A percentile compares a stretch with the other conserved stretches of the same genome.
phyloP scores from a whole-genome alignment of 2,888 invertebrate species.

The Ellobium chinense region DNA sequence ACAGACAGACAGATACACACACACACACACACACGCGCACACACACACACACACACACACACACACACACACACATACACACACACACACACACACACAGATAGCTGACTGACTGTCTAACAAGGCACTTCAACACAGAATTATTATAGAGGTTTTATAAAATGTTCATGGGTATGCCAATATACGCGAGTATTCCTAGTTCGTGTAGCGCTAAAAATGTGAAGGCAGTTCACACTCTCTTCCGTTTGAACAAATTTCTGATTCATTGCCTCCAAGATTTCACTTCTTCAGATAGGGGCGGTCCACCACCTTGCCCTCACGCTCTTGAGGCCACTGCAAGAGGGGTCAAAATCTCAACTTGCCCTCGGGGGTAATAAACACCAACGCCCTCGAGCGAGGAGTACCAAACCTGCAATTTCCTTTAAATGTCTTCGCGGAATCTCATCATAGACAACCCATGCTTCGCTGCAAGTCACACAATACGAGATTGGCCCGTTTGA shows the following conservation, averaged over 20 bases:
- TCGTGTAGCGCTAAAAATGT: not conserved
- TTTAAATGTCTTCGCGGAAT: slow-evolving; percentile 3
- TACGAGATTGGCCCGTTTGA: not conserved
- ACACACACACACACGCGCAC: no score
- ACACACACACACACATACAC: no score
- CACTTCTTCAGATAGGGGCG: not conserved
- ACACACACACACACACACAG: no score
- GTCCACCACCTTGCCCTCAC: not conserved
- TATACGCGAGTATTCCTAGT: no score
- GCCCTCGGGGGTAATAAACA: slow-evolving; percentile 33
- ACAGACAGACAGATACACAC: no score
- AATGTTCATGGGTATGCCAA: no score
- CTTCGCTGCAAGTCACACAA: not conserved
- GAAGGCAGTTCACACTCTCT: not conserved
- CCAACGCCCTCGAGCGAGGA: slow-evolving; percentile 4
- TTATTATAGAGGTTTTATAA: no score
- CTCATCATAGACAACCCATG: slow-evolving; percentile 3
- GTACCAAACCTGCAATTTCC: slow-evolving; percentile 30
- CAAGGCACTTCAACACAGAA: no score
- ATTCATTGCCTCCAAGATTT: not conserved
- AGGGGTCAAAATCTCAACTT: slow-evolving; percentile 25
- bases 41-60: no score
- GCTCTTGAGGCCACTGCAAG: not conserved
- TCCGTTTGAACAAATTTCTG: slow-evolving; percentile 4
- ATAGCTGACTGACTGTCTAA: no score